phyloP scores from a whole-genome alignment of 2,113 vertebrate species.

The Oreocharis arfaki region DNA sequence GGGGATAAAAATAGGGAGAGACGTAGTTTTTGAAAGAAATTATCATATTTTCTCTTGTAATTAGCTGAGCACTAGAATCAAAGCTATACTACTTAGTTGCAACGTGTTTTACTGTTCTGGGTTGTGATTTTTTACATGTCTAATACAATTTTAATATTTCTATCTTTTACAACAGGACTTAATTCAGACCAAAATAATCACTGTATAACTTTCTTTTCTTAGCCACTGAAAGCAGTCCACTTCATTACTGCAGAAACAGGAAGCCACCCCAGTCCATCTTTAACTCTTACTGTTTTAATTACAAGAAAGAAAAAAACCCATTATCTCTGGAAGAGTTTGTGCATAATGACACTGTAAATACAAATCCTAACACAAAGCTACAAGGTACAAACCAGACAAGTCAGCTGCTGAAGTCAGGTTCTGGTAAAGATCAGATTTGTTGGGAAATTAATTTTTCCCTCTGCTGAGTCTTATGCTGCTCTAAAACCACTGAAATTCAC shows the following conservation, averaged over 20 bases:
- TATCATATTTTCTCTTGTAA: neutral
- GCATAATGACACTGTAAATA: constrained; percentile 63
- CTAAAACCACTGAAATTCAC: neutral
- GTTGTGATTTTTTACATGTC: neutral
- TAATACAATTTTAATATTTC: constrained; percentile 57
- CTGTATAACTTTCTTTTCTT: constrained; percentile 60
- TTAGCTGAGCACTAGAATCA: constrained; percentile 13
- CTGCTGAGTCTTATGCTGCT: neutral
- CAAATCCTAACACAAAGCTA: constrained; percentile 21
- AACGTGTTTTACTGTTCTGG: constrained; percentile 1
- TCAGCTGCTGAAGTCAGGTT: neutral
- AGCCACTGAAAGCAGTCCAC: constrained; percentile 47
- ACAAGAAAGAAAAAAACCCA: constrained; percentile 5
- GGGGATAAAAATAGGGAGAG: neutral
- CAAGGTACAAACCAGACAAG: constrained; percentile 10
- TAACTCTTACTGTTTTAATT: constrained; percentile 72
- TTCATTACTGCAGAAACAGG: constrained; percentile 64
- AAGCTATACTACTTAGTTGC: neutral
- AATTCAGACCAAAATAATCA: constrained; percentile 63
- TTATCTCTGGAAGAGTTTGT: constrained; percentile 41
- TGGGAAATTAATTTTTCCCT: neutral
- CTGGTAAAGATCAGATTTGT: constrained; percentile 1
- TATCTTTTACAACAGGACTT: constrained; percentile 51
- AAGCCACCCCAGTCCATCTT: constrained; percentile 48
- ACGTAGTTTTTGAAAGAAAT: neutral